Base-by-base conservation (phyloP, 35 echinoderm and acorn worm genomes). In the Apostichopus californicus region DNA sequence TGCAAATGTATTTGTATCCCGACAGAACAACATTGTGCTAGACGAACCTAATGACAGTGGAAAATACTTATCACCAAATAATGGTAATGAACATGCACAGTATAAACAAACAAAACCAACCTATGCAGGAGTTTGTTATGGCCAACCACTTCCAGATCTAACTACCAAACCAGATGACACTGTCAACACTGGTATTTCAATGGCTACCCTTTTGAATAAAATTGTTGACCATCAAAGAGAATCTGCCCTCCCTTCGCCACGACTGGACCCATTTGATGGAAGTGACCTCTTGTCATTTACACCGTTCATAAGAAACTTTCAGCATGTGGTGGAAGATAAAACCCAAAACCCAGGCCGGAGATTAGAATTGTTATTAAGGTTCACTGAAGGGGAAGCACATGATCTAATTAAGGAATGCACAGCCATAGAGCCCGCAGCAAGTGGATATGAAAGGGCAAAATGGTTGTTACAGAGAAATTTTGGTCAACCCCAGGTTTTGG, bases 311-410 rank as follows among this genome's bases (percentile, higher is more conserved):
- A 81, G 81, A 20, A 92, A 85, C 21, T 96, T 96, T 24, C 25
- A 94, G 24, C 87, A 61, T 90, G 82, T 87, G n/a, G 90, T 96
- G 8, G 91, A 94, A 72, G 80, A 82, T 15, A 92, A 83, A 26
- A 87, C 58, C n/a, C 56, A 87, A 60, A 63, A 68, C 17, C 58
- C 20, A 20, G n/a, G 57, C 4, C 57, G 14, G 61, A 64, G 14
- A 14, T 64, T 64, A 20, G 68, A 73, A 1, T 73, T 13, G 68
- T 78, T 94, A 12, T 20, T 91, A 83, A 73, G 94, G 52, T 96
- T 28, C 63, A 94, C 93, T 9, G 84, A 54, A 73, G 87, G 91
- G 21, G 88, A 93, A 90, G 91, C 93, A 17, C 56, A 92, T 26
- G 77, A 59, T 77, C 78, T 92, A 14, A 94, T 97, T 1, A 79